Evolutionary conservation across 2,888 invertebrate genomes (phyloP), one percentile per base, ranked within the genome.

Genomic region (Ormyrus thymus): DNA sequence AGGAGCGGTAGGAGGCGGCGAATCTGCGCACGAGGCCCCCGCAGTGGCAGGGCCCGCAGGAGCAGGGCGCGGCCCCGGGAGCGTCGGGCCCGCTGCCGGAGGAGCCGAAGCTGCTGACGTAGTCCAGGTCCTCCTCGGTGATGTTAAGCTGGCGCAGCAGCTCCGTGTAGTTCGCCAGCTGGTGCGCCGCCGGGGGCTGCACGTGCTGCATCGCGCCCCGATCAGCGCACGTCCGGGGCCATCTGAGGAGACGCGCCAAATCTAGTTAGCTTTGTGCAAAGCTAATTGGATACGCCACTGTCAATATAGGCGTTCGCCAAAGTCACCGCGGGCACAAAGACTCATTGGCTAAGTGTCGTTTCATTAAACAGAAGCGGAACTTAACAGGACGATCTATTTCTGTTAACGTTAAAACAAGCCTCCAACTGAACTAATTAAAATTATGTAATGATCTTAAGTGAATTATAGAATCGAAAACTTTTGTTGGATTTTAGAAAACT

Each of bases 1-100:
- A 81, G 69, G 93, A 91, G 81, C 93, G 93, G 89, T 96, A 96
- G 0, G 91, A 91, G 1, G 92, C 87, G 15, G 94, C 91, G 75
- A 94, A 88, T 65, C 93, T 92, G 61, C 92, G 91, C 73, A 94
- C 91, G 66, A 90, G 90, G 0, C 93, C 93, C 58, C 92, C 92
- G 83, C 94, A 94, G 87, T 94, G 93, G 81, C 88, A 88, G 7
- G 81, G 68, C 1, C 53, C 70, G 55, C 79, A 76, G 9, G 15
- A 8, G 68, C 71, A 76, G 45, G 29, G 29, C 29, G 62, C 46
- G 7, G n/a, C 46, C 6, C 68, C 55, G 48, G 50, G 51, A 7
- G 48, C 55, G 7, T 13, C 53, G 13, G 13, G 7, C 13, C 5
- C 9, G 13, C 15, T 58, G 15, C 13, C 45, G 10, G 13, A 55